Conservation (phyloP, 2,797 vertebrate genomes). For the Scolopax bukidnonensis region DNA sequence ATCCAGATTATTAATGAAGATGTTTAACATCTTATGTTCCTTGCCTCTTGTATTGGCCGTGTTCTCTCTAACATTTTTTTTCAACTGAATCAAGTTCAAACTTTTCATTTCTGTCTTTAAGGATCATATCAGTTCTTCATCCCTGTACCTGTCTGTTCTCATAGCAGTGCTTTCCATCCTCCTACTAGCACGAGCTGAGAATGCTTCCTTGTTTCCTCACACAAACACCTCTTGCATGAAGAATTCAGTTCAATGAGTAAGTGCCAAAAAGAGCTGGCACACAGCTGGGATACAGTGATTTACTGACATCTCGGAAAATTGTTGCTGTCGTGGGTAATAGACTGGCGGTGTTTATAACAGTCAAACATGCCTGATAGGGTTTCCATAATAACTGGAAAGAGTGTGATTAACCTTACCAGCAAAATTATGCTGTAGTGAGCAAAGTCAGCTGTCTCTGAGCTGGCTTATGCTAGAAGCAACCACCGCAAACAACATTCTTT, state of each 20-base stretch:
- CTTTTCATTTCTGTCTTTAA: background rate
- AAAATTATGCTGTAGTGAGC: background rate
- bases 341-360: slow-evolving; percentile 39
- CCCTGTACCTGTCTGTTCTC: background rate
- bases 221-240: background rate
- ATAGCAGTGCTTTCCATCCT: background rate
- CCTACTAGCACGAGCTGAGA: background rate
- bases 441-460: background rate
- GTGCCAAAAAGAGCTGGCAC: slow-evolving; percentile 50
- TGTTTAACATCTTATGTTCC: background rate
- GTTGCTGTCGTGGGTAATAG: slow-evolving; percentile 40
- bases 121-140: background rate
- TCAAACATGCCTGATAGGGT: slow-evolving; percentile 39
- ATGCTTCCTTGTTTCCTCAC: background rate
- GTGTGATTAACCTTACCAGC: slow-evolving; percentile 24
- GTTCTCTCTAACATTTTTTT: background rate
- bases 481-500: background rate
- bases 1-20: background rate
- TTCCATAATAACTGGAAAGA: slow-evolving; percentile 47
- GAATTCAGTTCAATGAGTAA: slow-evolving; percentile 4
- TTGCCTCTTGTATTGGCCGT: background rate
- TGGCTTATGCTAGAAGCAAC: background rate
- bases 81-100: background rate
- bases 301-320: slow-evolving; percentile 31
- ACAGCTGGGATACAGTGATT: slow-evolving; percentile 36